A percentile compares a stretch with the other conserved stretches of the same genome.
These are phyloP conservation scores for Zaprionus lineosus DNA, from an alignment of 2,888 invertebrate genomes.

Conservation along the genomic window DNA sequence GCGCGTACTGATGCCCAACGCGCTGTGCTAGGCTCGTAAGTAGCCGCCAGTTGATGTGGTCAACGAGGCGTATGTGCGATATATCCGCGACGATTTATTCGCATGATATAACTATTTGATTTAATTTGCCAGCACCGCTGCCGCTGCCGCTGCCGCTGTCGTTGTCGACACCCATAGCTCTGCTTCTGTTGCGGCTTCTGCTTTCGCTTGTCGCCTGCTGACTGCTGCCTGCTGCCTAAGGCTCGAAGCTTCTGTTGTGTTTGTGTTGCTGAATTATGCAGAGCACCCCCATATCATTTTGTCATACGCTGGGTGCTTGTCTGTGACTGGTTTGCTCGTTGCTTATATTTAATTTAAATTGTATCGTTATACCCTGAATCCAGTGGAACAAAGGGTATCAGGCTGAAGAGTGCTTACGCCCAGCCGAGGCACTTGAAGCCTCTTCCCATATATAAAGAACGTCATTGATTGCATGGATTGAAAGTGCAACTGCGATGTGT, in stretches of 20 bases:
- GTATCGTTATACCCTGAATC: slow-evolving; percentile 19
- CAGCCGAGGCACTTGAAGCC: too few relatives aligned
- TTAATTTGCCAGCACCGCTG: slow-evolving; percentile 67
- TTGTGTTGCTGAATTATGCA: slow-evolving; percentile 60
- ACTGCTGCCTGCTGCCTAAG: too few relatives aligned
- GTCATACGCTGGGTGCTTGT: slow-evolving; percentile 11
- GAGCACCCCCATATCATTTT: slow-evolving; percentile 16
- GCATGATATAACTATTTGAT: slow-evolving; percentile 76
- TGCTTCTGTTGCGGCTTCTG: slow-evolving; percentile 3
- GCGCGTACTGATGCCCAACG: slow-evolving; percentile 65
- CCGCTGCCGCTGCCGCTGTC: slow-evolving; percentile 3
- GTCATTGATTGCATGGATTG: too few relatives aligned
- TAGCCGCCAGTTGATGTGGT: slow-evolving; percentile 47
- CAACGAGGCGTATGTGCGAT: slow-evolving; percentile 79
- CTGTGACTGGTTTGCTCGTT: slow-evolving; percentile 35
- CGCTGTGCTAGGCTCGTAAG: slow-evolving; percentile 60
- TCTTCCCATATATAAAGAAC: too few relatives aligned
- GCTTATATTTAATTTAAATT: slow-evolving; percentile 61
- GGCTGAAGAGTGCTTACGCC: too few relatives aligned
- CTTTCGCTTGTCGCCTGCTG: too few relatives aligned
- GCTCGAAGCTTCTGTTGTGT: too few relatives aligned
- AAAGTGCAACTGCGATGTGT: too few relatives aligned
- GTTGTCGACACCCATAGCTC: neutral
- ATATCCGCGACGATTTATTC: slow-evolving; percentile 70
- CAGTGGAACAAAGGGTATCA: neutral